phyloP scores from a whole-genome alignment of 2,797 vertebrate species.

The Remorina albescens region DNA sequence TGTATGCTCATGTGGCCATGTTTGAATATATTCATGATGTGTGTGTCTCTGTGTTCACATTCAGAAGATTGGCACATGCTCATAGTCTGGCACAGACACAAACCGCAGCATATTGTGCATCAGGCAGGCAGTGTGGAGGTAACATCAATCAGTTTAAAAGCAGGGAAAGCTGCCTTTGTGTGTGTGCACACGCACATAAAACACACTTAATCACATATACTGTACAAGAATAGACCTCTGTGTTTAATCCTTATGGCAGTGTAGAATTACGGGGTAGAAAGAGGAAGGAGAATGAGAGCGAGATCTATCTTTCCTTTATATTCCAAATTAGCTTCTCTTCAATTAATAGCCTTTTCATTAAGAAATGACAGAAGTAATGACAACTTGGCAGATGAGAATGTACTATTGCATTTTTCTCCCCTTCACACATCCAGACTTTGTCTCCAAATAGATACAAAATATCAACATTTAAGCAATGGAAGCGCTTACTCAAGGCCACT shows the following conservation, averaged over 20 bases:
- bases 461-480: constrained; percentile 50
- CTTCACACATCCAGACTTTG: constrained; percentile 19
- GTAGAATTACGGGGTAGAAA: constrained; percentile 43
- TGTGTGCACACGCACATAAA: constrained; percentile 24
- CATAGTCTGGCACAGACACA: constrained; percentile 39
- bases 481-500: constrained; percentile 44
- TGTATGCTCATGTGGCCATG: constrained; percentile 19
- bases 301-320: constrained; percentile 52
- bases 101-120: constrained; percentile 60
- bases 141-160: constrained; percentile 74
- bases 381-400: constrained; percentile 56
- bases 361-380: constrained; percentile 54
- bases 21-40: constrained; percentile 1
- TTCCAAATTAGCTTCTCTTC: constrained; percentile 47
- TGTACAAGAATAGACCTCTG: constrained; percentile 56
- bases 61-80: constrained; percentile 22
- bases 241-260: constrained; percentile 54
- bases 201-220: constrained; percentile 37
- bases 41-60: neutral
- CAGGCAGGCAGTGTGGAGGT: constrained; percentile 53
- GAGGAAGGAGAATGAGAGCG: constrained; percentile 37
- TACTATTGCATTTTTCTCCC: constrained; percentile 15
- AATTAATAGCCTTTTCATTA: constrained; percentile 64
- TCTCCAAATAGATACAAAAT: constrained; percentile 57
- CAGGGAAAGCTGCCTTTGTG: constrained; percentile 49